These are phyloP conservation scores for Agrenia bidenticulata DNA, from an alignment of 2,888 invertebrate genomes.

Conservation along the genomic window DNA sequence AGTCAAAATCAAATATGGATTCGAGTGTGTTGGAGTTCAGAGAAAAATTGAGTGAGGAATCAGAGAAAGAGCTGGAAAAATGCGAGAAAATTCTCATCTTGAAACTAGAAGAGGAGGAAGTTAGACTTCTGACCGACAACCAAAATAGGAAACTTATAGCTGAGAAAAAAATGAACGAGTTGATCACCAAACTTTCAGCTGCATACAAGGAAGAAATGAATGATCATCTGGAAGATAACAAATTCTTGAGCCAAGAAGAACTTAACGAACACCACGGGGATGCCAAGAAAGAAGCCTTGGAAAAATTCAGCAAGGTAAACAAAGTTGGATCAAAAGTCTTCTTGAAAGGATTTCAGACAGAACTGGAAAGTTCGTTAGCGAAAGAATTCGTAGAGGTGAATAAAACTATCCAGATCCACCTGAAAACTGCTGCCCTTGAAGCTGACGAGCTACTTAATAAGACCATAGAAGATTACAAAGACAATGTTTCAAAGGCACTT, in stretches of 20 bases:
- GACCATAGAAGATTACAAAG: neutral
- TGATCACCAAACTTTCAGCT: neutral
- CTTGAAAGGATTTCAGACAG: neutral
- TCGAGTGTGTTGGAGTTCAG: constrained; percentile 11
- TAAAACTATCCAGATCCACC: too few relatives aligned
- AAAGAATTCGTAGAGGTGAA: neutral
- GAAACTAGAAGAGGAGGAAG: constrained; percentile 14
- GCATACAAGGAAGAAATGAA: constrained; percentile 2
- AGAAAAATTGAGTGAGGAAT: constrained; percentile 21
- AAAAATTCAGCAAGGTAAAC: constrained; percentile 9
- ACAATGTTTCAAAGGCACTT: neutral
- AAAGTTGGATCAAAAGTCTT: constrained; percentile 5
- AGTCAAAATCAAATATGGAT: neutral
- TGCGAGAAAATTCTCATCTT: neutral
- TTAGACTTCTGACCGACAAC: neutral
- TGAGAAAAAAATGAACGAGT: neutral
- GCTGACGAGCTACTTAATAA: neutral
- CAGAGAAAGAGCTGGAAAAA: constrained; percentile 1
- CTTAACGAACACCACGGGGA: neutral
- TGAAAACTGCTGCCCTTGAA: too few relatives aligned
- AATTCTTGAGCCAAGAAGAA: constrained; percentile 17
- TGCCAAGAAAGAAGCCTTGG: neutral
- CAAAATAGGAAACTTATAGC: constrained; percentile 8
- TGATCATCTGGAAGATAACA: neutral
- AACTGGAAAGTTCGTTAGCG: neutral